Conservation (phyloP, 2,888 invertebrate genomes). For the Subacronicta megacephala region DNA sequence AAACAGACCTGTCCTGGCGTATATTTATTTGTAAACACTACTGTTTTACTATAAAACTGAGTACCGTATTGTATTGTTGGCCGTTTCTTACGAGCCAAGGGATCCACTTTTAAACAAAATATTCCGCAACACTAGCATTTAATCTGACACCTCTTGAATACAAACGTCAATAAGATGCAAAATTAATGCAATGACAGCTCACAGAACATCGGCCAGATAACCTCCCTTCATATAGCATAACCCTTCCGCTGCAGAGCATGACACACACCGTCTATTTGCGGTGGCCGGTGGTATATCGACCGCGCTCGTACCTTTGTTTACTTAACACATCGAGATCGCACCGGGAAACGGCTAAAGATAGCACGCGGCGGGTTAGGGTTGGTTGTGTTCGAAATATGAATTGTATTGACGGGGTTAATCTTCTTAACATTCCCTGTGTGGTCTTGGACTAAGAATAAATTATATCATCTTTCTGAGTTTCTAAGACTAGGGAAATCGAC, state of each 20-base stretch:
- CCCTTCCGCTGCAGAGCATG: slow-evolving; percentile 56
- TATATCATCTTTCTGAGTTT: not conserved
- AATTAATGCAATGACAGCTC: slow-evolving; percentile 17
- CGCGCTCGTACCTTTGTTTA: slow-evolving; percentile 80
- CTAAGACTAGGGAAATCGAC: not conserved
- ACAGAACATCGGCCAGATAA: slow-evolving; percentile 3
- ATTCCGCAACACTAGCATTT: too few species aligned
- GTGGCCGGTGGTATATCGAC: slow-evolving; percentile 84
- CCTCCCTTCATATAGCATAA: slow-evolving; percentile 32
- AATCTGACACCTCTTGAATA: not conserved
- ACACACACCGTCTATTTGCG: slow-evolving; percentile 77
- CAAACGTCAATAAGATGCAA: not conserved
- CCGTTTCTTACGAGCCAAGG: too few species aligned
- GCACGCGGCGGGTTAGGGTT: slow-evolving; percentile 53
- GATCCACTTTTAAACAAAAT: too few species aligned
- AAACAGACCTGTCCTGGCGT: too few species aligned
- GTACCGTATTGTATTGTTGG: too few species aligned
- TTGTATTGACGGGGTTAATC: slow-evolving; percentile 46
- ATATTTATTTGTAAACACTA: too few species aligned
- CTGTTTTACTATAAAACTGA: too few species aligned
- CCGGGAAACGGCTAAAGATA: slow-evolving; percentile 76
- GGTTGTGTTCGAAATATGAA: slow-evolving; percentile 40
- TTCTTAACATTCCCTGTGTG: slow-evolving; percentile 37
- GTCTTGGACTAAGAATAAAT: slow-evolving; percentile 37
- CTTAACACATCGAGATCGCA: slow-evolving; percentile 72